Evolutionary conservation across 1,140 invertebrate species (phyloP).

Genomic region (Drosophila ironensis): DNA sequence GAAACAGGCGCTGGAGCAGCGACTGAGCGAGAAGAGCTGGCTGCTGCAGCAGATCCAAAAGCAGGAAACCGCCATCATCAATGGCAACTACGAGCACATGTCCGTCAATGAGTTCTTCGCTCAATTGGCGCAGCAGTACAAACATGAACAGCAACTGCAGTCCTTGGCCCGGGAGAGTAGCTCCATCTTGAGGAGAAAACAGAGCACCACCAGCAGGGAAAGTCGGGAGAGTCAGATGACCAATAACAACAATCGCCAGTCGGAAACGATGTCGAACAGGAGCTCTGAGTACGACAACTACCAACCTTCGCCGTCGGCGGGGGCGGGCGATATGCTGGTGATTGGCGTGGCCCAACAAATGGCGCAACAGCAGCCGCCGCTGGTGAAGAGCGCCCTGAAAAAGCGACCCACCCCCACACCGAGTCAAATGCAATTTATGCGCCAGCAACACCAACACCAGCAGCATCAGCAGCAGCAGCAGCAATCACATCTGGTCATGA

Average conservation of each 20-base stretch:
- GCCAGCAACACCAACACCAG: constrained; percentile 39
- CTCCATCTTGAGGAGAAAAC: constrained; percentile 54
- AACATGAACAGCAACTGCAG: constrained; percentile 66
- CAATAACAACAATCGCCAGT: constrained; percentile 61
- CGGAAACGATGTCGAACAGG: constrained; percentile 74
- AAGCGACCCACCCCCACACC: constrained; percentile 64
- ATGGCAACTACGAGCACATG: constrained; percentile 76
- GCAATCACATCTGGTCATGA: constrained; percentile 32
- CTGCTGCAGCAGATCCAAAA: constrained; percentile 78
- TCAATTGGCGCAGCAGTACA: constrained; percentile 70
- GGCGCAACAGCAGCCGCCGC: constrained; percentile 52
- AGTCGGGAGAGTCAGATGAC: constrained; percentile 45
- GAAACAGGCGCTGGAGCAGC: constrained; percentile 61
- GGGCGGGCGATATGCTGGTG: constrained; percentile 55
- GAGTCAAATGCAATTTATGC: constrained; percentile 55
- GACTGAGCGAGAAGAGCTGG: constrained; percentile 76
- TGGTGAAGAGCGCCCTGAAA: constrained; percentile 69
- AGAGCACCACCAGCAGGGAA: constrained; percentile 57
- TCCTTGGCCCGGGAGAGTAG: constrained; percentile 39
- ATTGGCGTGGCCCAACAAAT: constrained; percentile 71
- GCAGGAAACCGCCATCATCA: constrained; percentile 70
- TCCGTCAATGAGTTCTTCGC: constrained; percentile 74
- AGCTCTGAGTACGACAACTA: constrained; percentile 79
- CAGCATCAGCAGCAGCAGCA: constrained; percentile 19
- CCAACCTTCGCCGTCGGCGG: constrained; percentile 33